A percentile compares a stretch with the other conserved stretches of the same genome.
These are phyloP conservation scores for Amphiura filiformis DNA, from an alignment of 35 echinoderm and acorn worm species.

Conservation along the genomic window DNA sequence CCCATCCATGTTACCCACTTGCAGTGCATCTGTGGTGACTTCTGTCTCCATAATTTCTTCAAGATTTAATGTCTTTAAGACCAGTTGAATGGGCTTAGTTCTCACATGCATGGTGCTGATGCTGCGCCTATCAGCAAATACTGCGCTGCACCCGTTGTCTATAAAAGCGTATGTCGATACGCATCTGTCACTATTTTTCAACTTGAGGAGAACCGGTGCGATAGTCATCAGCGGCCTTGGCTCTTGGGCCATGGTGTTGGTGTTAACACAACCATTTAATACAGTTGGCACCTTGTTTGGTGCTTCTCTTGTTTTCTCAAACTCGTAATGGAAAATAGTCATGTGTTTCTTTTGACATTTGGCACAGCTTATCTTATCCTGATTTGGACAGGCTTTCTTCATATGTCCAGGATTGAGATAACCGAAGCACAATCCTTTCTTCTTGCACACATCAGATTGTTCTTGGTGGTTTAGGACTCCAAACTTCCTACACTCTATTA, in stretches of 20 bases:
- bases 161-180: slow-evolving; percentile 29
- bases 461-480: neutral
- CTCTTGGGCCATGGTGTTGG: too few species aligned
- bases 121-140: neutral
- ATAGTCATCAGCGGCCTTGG: neutral
- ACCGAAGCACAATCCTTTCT: neutral
- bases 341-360: neutral
- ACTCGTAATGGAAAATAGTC: neutral
- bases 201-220: neutral
- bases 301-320: too few species aligned
- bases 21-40: neutral
- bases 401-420: neutral
- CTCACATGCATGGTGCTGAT: neutral
- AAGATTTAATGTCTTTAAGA: slow-evolving; percentile 17
- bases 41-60: neutral
- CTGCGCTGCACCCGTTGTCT: slow-evolving; percentile 28
- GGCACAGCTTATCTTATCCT: neutral
- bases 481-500: neutral
- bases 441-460: neutral
- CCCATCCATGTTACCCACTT: slow-evolving; percentile 35
- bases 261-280: too few species aligned
- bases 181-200: neutral
- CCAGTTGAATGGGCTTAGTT: slow-evolving; percentile 3
- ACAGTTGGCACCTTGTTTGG: too few species aligned
- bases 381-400: neutral